These are phyloP conservation scores for Clarias macrocephalus DNA, from an alignment of 2,113 vertebrate genomes.

Conservation along the genomic window DNA sequence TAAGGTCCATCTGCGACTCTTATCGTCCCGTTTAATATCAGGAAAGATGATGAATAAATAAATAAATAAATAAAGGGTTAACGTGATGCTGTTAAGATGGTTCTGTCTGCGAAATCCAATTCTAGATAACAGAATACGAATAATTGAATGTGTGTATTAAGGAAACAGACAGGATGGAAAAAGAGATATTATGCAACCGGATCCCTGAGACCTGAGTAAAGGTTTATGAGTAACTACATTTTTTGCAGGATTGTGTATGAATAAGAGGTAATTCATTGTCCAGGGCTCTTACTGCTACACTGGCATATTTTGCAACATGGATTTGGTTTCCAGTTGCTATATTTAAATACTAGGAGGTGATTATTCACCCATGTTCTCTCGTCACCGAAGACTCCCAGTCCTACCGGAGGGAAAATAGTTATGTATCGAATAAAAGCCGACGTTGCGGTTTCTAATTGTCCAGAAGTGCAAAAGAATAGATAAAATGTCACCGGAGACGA, in stretches of 20 bases:
- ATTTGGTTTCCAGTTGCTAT: slow-evolving; percentile 11
- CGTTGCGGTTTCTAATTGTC: background rate
- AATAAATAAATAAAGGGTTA: slow-evolving; percentile 32
- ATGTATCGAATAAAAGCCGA: background rate
- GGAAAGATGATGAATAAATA: slow-evolving; percentile 29
- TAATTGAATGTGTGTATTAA: background rate
- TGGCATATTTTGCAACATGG: background rate
- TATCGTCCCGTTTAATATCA: slow-evolving; percentile 52
- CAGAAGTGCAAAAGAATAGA: background rate
- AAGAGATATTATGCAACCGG: slow-evolving; percentile 44
- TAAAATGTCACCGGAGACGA: background rate
- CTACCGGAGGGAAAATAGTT: background rate
- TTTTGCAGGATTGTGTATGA: slow-evolving; percentile 17
- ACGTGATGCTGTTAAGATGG: slow-evolving; percentile 43
- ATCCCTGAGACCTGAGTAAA: slow-evolving; percentile 16
- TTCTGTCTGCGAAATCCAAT: slow-evolving; percentile 41
- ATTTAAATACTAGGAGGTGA: background rate
- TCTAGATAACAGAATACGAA: slow-evolving; percentile 21
- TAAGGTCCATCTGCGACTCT: slow-evolving; percentile 60
- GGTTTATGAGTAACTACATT: slow-evolving; percentile 38
- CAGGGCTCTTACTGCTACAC: background rate
- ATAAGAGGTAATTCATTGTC: slow-evolving; percentile 29
- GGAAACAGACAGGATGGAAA: slow-evolving; percentile 22
- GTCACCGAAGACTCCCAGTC: background rate
- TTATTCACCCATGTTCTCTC: slow-evolving; percentile 23